A percentile compares a stretch with the other conserved stretches of the same genome.
Evolutionary conservation across 2,888 invertebrate genomes (phyloP).

Genomic region (Neelides folsomi): DNA sequence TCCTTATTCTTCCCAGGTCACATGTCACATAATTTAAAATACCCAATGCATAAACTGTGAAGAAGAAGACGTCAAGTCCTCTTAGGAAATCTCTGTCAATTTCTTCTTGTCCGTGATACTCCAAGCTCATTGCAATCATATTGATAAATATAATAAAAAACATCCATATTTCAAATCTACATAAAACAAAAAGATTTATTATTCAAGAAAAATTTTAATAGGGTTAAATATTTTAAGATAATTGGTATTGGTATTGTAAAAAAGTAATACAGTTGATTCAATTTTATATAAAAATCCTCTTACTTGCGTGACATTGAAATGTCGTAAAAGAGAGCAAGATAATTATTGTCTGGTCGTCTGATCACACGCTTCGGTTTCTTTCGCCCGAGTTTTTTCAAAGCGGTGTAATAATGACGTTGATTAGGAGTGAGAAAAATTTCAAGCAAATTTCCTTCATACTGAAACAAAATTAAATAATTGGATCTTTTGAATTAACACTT

Average conservation of each 20-base stretch:
- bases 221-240: too few relatives aligned
- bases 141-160: constrained; percentile 88
- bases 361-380: constrained; percentile 95
- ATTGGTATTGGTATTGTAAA: too few relatives aligned
- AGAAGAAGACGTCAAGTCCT: constrained; percentile 92
- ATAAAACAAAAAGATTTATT: neutral
- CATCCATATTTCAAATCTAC: constrained; percentile 82
- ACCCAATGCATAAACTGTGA: constrained; percentile 80
- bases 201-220: too few relatives aligned
- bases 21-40: constrained; percentile 15
- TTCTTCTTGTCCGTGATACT: constrained; percentile 81
- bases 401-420: constrained; percentile 91
- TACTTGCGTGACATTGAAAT: constrained; percentile 76
- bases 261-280: constrained; percentile 1
- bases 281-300: constrained; percentile 12
- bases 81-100: constrained; percentile 76
- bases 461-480: constrained; percentile 37
- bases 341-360: constrained; percentile 80
- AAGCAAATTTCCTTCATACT: constrained; percentile 92
- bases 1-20: too few relatives aligned
- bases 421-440: constrained; percentile 95
- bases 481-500: neutral
- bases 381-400: constrained; percentile 88
- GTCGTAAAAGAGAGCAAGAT: constrained; percentile 90
- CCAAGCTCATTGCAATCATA: constrained; percentile 90